These are phyloP conservation scores for Nansenia antarctica DNA, from an alignment of 2,113 vertebrate genomes.

Conservation along the genomic window DNA sequence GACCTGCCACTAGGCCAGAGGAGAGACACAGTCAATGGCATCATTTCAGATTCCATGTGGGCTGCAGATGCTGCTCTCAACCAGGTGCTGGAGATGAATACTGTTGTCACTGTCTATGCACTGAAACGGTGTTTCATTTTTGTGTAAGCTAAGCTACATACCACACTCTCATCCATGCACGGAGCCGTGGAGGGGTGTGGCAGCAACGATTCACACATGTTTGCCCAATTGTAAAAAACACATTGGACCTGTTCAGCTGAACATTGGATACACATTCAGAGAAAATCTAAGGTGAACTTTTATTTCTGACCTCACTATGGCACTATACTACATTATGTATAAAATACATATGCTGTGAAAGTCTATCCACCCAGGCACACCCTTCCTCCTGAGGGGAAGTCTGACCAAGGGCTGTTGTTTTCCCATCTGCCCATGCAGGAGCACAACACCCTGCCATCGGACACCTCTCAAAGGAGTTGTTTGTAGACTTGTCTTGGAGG, in stretches of 20 bases:
- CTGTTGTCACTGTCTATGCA: not conserved
- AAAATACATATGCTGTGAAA: not conserved
- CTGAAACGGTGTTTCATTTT: not conserved
- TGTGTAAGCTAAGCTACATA: not conserved
- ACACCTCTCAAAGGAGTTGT: conserved; percentile 62
- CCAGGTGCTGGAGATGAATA: not conserved
- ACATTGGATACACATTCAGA: not conserved
- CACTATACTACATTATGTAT: too few relatives aligned
- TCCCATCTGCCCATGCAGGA: conserved; percentile 31
- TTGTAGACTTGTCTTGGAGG: conserved; percentile 45
- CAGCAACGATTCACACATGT: not conserved
- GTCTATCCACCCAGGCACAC: not conserved
- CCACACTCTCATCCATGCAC: too few relatives aligned
- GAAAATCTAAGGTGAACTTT: not conserved
- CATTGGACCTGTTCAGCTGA: too few relatives aligned
- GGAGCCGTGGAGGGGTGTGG: too few relatives aligned
- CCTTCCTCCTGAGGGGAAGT: not conserved
- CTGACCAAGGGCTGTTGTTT: not conserved
- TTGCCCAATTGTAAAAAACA: too few relatives aligned
- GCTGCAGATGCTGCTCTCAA: conserved; percentile 15
- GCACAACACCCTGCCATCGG: conserved; percentile 68
- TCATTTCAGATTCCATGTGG: conserved; percentile 72
- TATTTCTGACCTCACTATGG: not conserved
- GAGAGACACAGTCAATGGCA: conserved; percentile 65
- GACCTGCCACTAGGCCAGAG: conserved; percentile 32